Evolutionary conservation across 2,797 vertebrate genomes (phyloP).

Genomic region (Betta splendens): DNA sequence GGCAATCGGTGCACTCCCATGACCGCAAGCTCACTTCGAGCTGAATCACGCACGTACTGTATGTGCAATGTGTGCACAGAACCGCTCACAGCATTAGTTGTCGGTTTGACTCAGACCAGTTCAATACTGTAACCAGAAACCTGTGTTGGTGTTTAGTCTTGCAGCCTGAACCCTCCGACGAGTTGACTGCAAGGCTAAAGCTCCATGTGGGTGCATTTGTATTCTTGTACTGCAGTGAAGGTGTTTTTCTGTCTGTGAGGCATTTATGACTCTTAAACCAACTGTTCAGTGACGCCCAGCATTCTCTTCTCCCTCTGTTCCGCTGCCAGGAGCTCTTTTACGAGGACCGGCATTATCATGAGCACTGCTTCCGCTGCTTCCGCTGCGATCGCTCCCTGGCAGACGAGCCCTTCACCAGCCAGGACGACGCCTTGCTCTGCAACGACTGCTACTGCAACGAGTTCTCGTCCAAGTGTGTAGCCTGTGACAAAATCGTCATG

Average conservation of each 20-base stretch:
- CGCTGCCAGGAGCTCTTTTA: slow-evolving; percentile 95
- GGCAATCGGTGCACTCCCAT: slow-evolving; percentile 20
- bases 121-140: slow-evolving; percentile 29
- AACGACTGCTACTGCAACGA: slow-evolving; percentile 98
- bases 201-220: not conserved
- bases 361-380: slow-evolving; percentile 98
- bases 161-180: slow-evolving; percentile 2
- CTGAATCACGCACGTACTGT: slow-evolving; percentile 13
- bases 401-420: slow-evolving; percentile 96
- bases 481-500: slow-evolving; percentile 97
- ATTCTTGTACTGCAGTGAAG: not conserved
- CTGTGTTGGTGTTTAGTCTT: slow-evolving; percentile 10
- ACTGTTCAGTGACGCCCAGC: slow-evolving; percentile 19
- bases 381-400: slow-evolving; percentile 95
- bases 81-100: slow-evolving; percentile 17
- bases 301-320: slow-evolving; percentile 3
- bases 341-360: slow-evolving; percentile 95
- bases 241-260: slow-evolving; percentile 1
- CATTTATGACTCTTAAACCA: slow-evolving; percentile 18
- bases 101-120: slow-evolving; percentile 43
- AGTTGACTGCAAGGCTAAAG: not conserved
- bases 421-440: slow-evolving; percentile 93
- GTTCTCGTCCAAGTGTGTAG: slow-evolving; percentile 95
- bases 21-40: slow-evolving; percentile 25
- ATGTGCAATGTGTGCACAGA: slow-evolving; percentile 2